Percentiles rank a stretch among this genome's conserved stretches.
Conservation (phyloP, 1,140 invertebrate genomes). For the Goniozus legneri region DNA sequence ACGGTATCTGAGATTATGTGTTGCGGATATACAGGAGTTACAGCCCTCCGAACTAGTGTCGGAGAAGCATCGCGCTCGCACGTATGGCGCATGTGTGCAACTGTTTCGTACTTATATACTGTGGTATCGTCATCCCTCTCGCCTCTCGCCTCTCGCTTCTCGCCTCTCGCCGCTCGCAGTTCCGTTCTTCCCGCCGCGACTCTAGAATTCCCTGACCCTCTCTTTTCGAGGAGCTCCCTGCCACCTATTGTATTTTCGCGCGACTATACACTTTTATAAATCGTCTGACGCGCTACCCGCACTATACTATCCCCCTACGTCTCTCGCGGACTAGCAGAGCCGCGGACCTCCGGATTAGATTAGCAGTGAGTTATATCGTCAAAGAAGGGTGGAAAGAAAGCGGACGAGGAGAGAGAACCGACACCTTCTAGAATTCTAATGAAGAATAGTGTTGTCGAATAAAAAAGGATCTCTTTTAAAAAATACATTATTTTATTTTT, state of each 20-base stretch:
- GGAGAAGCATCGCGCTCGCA: constrained; percentile 3
- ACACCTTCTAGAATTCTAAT: too few species aligned
- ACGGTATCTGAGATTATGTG: constrained; percentile 36
- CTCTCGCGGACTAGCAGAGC: constrained; percentile 9
- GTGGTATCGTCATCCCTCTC: constrained; percentile 4
- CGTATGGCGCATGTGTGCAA: neutral
- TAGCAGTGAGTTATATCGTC: constrained; percentile 30
- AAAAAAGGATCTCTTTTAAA: too few species aligned
- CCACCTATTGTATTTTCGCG: constrained; percentile 24
- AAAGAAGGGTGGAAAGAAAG: constrained; percentile 10
- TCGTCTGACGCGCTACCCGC: constrained; percentile 19
- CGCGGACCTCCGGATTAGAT: constrained; percentile 28
- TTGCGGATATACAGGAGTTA: constrained; percentile 32
- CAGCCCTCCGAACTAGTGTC: constrained; percentile 19
- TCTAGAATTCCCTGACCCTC: neutral
- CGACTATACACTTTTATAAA: constrained; percentile 30
- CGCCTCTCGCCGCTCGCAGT: neutral
- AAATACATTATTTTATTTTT: too few species aligned
- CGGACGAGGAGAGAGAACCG: neutral
- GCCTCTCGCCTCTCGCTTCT: neutral
- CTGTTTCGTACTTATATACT: neutral
- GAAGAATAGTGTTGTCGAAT: too few species aligned
- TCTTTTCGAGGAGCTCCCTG: neutral
- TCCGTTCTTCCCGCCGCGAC: neutral
- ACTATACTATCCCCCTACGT: constrained; percentile 2